phyloP scores from a whole-genome alignment of 2,113 vertebrate species.

The Prietella phreatophila region DNA sequence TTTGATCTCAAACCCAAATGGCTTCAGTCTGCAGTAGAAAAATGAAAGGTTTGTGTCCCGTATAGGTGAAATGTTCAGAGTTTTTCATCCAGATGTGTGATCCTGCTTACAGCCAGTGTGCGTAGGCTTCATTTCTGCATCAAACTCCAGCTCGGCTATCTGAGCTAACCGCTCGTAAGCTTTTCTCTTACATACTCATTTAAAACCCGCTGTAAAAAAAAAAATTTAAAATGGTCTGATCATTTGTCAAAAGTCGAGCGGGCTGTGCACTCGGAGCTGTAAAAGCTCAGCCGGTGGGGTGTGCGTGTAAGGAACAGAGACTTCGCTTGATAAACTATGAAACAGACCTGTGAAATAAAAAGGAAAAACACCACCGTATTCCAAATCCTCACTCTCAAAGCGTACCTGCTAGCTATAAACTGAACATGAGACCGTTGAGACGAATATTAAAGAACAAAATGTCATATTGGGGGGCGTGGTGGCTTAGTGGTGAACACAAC shows the following conservation, averaged over 20 bases:
- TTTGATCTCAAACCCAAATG: too few relatives aligned
- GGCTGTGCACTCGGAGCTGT: background rate
- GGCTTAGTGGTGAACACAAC: too few relatives aligned
- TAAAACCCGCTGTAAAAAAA: background rate
- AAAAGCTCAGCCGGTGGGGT: slow-evolving; percentile 8
- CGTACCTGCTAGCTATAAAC: background rate
- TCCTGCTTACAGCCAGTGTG: too few relatives aligned
- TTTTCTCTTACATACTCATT: slow-evolving; percentile 1
- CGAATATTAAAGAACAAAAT: background rate
- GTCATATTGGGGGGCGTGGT: too few relatives aligned
- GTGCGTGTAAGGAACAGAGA: background rate
- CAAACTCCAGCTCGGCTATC: background rate
- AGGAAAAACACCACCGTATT: background rate
- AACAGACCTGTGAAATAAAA: background rate
- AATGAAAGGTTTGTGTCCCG: too few relatives aligned
- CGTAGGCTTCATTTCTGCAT: background rate
- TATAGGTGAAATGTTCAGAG: too few relatives aligned
- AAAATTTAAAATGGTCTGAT: background rate
- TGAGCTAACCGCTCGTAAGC: background rate
- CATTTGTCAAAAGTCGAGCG: background rate
- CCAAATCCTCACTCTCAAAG: background rate
- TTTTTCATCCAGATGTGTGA: too few relatives aligned
- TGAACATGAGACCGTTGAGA: background rate
- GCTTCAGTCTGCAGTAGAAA: too few relatives aligned
- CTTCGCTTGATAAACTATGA: background rate